Evolutionary conservation across 2,797 vertebrate genomes (phyloP).

Genomic region (Scomberomorus guttatus): DNA sequence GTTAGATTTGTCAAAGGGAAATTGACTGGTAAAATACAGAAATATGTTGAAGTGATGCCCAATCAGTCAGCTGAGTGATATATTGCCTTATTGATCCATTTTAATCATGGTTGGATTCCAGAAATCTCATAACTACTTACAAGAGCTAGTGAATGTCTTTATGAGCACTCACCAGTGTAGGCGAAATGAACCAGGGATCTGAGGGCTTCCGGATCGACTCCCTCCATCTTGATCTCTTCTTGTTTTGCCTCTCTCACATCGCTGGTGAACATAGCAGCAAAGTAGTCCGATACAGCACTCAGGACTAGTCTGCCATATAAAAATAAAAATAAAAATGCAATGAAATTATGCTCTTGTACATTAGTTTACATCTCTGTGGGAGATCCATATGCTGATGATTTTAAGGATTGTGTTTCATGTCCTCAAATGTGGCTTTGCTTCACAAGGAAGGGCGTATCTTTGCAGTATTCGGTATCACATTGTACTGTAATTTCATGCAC

Average conservation of each 20-base stretch:
- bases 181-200: conserved; percentile 95
- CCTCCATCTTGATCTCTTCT: conserved; percentile 98
- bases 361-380: not conserved
- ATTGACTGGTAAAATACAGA: conserved; percentile 35
- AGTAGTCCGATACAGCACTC: conserved; percentile 97
- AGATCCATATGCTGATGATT: conserved; percentile 31
- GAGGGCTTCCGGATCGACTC: conserved; percentile 94
- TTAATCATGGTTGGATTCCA: conserved; percentile 66
- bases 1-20: conserved; percentile 34
- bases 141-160: conserved; percentile 69
- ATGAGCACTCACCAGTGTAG: conserved; percentile 93
- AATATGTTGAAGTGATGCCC: conserved; percentile 25
- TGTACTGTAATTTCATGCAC: conserved; percentile 20
- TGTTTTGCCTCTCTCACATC: conserved; percentile 96
- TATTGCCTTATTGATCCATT: conserved; percentile 66
- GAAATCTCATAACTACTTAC: conserved; percentile 64
- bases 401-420: conserved; percentile 26
- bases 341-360: conserved; percentile 45
- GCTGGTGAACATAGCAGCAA: conserved; percentile 98
- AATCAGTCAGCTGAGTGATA: conserved; percentile 27
- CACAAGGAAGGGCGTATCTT: conserved; percentile 5
- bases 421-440: conserved; percentile 7
- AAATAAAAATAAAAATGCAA: conserved; percentile 35
- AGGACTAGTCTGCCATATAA: conserved; percentile 90
- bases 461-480: not conserved